These are phyloP conservation scores for Cataglyphis altisquamis DNA, from an alignment of 2,888 invertebrate species.

Conservation along the genomic window DNA sequence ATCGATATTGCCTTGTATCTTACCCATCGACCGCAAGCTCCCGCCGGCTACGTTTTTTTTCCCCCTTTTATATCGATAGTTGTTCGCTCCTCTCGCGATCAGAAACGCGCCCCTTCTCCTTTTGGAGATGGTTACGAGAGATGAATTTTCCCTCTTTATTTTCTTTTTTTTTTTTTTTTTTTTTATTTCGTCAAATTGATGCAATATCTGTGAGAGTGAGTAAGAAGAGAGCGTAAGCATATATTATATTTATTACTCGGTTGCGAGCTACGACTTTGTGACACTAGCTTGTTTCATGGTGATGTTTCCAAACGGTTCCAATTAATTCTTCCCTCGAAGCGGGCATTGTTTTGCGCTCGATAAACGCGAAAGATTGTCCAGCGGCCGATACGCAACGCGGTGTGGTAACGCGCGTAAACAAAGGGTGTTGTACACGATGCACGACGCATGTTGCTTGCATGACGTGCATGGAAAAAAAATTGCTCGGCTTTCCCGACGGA, in stretches of 20 bases:
- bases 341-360: slow-evolving; percentile 25
- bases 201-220: slow-evolving; percentile 12
- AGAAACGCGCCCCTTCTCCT: background rate
- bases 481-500: slow-evolving; percentile 8
- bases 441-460: slow-evolving; percentile 12
- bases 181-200: slow-evolving; percentile 14
- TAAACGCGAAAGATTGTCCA: slow-evolving; percentile 35
- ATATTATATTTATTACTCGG: slow-evolving; percentile 32
- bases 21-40: slow-evolving; percentile 30
- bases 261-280: slow-evolving; percentile 22
- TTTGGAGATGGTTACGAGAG: background rate
- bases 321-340: slow-evolving; percentile 47
- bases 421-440: slow-evolving; percentile 38
- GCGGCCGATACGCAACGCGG: slow-evolving; percentile 10
- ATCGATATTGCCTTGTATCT: slow-evolving; percentile 76
- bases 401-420: slow-evolving; percentile 38
- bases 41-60: slow-evolving; percentile 23
- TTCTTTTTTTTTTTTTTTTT: background rate
- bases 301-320: slow-evolving; percentile 44
- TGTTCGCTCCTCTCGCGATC: slow-evolving; percentile 18
- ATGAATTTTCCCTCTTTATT: background rate
- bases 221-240: slow-evolving; percentile 18
- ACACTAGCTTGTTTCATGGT: slow-evolving; percentile 6
- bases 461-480: slow-evolving; percentile 32
- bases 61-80: slow-evolving; percentile 21